Conservation (phyloP, 2,888 invertebrate genomes). For the Branchellion lobata region DNA sequence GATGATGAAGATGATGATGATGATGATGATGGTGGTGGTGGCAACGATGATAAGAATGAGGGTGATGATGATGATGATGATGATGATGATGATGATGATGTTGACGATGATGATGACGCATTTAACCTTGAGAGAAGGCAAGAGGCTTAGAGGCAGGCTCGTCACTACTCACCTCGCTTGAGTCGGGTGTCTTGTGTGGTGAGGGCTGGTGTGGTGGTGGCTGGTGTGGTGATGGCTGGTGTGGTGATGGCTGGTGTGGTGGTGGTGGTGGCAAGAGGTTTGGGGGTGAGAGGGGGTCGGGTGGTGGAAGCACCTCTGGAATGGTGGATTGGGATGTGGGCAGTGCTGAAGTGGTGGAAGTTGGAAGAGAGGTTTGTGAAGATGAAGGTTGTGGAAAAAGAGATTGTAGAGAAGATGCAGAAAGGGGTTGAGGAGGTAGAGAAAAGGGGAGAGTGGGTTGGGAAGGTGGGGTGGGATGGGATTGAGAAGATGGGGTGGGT, state of each 20-base stretch:
- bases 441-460: not conserved
- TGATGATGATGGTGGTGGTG: not conserved
- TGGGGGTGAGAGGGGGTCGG: not conserved
- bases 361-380: too few species aligned
- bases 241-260: not conserved
- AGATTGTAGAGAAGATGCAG: not conserved
- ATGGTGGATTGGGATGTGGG: not conserved
- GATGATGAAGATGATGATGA: conserved; percentile 12
- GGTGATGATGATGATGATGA: conserved; percentile 21
- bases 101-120: conserved; percentile 25
- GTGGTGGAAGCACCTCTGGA: too few species aligned
- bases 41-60: not conserved
- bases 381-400: not conserved
- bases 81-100: conserved; percentile 20
- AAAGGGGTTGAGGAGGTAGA: not conserved
- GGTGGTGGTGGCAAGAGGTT: too few species aligned
- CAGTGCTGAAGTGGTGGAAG: not conserved
- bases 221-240: not conserved
- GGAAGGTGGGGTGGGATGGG: too few species aligned
- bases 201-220: too few species aligned
- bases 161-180: not conserved
- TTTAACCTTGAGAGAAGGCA: conserved; percentile 7
- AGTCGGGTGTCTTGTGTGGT: not conserved
- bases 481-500: too few species aligned
- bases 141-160: not conserved